Conservation (phyloP, 2,113 vertebrate genomes). For the Phainopepla nitens region DNA sequence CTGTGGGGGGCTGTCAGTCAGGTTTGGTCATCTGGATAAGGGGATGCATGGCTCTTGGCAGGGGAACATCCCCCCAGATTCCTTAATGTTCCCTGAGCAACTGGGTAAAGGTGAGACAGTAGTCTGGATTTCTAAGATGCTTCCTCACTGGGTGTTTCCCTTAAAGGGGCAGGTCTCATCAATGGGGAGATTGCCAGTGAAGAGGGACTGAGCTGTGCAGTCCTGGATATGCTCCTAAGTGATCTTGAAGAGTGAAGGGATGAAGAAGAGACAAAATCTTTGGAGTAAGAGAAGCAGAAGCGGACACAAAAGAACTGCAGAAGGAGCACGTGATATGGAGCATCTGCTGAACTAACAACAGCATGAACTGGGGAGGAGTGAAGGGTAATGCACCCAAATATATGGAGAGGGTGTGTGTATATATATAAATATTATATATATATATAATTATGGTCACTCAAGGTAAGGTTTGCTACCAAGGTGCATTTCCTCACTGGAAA, state of each 20-base stretch:
- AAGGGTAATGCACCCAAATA: neutral
- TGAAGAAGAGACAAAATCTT: neutral
- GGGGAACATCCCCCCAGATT: neutral
- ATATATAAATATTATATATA: no score
- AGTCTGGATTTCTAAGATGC: neutral
- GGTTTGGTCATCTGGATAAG: neutral
- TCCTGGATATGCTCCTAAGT: neutral
- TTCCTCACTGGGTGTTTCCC: neutral
- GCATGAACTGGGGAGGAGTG: neutral
- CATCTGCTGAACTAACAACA: neutral
- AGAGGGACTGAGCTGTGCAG: neutral
- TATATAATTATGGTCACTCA: neutral
- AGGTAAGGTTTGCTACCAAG: neutral
- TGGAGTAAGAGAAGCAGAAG: neutral
- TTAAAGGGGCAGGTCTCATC: neutral
- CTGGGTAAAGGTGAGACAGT: neutral
- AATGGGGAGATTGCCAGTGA: neutral
- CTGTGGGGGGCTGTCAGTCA: neutral
- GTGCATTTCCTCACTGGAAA: neutral
- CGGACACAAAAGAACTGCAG: neutral
- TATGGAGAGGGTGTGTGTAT: accelerated
- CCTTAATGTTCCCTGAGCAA: neutral
- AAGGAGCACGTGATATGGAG: neutral
- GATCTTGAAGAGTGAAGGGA: neutral
- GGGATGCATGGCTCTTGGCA: accelerated